These are phyloP conservation scores for Orestias chungarensis DNA, from an alignment of 2,797 vertebrate genomes.

Conservation along the genomic window DNA sequence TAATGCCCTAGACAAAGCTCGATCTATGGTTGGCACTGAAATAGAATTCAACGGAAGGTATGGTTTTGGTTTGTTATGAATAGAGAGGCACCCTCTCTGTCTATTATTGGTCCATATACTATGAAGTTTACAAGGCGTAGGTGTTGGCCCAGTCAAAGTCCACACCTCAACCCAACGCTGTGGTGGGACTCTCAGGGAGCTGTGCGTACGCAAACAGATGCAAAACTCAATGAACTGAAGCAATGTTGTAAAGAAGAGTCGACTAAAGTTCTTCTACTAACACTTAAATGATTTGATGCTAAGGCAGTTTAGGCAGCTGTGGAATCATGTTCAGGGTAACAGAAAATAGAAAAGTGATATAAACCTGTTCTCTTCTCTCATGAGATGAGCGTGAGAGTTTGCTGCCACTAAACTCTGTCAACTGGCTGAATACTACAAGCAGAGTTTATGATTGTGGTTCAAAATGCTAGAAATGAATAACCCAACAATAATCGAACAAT, in stretches of 20 bases:
- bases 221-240: not conserved
- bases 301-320: not conserved
- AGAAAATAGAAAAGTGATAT: no score
- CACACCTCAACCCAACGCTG: not conserved
- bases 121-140: not conserved
- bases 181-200: not conserved
- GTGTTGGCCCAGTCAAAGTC: slow-evolving; percentile 5
- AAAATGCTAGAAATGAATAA: no score
- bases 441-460: no score
- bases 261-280: slow-evolving; percentile 2
- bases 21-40: not conserved
- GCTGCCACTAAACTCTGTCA: no score
- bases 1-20: not conserved
- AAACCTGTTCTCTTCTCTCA: no score
- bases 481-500: no score
- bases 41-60: no score
- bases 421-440: no score
- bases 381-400: no score
- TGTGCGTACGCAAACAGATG: not conserved
- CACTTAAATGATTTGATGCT: not conserved
- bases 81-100: not conserved
- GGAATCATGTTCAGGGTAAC: not conserved
- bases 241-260: not conserved
- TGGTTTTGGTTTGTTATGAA: not conserved
- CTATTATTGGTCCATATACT: not conserved